These are phyloP conservation scores for Mesoligia furuncula DNA, from an alignment of 2,888 invertebrate species.

Conservation along the genomic window DNA sequence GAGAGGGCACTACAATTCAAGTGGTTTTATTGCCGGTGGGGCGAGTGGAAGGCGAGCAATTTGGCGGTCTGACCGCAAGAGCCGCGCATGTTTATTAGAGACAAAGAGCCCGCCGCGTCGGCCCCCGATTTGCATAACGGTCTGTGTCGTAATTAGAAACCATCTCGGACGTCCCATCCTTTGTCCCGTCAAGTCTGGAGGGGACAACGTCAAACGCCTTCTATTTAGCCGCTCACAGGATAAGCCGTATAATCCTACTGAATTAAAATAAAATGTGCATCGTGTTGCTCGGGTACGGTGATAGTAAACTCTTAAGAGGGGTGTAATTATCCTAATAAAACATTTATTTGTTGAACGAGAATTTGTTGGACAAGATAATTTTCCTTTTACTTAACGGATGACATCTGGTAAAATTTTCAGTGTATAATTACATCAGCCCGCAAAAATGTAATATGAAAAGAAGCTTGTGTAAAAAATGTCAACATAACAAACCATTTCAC, in stretches of 20 bases:
- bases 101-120: slow-evolving; percentile 83
- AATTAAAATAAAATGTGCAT: slow-evolving; percentile 78
- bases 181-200: slow-evolving; percentile 85
- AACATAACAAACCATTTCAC: slow-evolving; percentile 2
- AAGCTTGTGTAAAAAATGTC: background rate
- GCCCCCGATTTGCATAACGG: slow-evolving; percentile 89
- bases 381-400: slow-evolving; percentile 18
- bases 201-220: slow-evolving; percentile 84
- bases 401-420: slow-evolving; percentile 27
- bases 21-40: slow-evolving; percentile 83
- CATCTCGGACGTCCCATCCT: slow-evolving; percentile 87
- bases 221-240: slow-evolving; percentile 82
- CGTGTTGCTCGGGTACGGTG: slow-evolving; percentile 63
- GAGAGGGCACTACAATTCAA: slow-evolving; percentile 79
- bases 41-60: slow-evolving; percentile 83
- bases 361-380: slow-evolving; percentile 23
- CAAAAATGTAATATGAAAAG: slow-evolving; percentile 4
- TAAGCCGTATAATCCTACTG: slow-evolving; percentile 80
- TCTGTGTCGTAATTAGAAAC: slow-evolving; percentile 90
- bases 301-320: slow-evolving; percentile 47
- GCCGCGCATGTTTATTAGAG: slow-evolving; percentile 89
- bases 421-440: slow-evolving; percentile 6
- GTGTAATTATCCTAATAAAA: slow-evolving; percentile 56
- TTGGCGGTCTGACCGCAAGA: slow-evolving; percentile 87
- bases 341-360: slow-evolving; percentile 29